A percentile compares a stretch with the other conserved stretches of the same genome.
phyloP scores from a whole-genome alignment of 2,797 vertebrate species.

The Alca torda region DNA sequence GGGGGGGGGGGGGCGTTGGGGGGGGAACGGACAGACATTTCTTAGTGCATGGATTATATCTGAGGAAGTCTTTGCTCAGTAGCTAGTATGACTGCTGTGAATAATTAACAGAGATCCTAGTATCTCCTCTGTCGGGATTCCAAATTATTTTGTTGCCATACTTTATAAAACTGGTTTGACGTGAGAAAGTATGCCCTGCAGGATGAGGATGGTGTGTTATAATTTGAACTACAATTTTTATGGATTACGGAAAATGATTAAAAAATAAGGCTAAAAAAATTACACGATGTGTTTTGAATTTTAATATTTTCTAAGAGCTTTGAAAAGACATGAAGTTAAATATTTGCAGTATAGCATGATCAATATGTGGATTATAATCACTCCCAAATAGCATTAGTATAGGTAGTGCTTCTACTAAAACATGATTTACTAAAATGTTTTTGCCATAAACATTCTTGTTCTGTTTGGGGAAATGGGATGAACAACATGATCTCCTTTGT shows the following conservation, averaged over 20 bases:
- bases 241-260: not conserved
- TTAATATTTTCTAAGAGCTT: not conserved
- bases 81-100: not conserved
- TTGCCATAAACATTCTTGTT: not conserved
- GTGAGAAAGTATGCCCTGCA: not conserved
- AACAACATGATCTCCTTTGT: not conserved
- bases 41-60: not conserved
- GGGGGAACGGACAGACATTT: not conserved
- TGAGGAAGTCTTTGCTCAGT: not conserved
- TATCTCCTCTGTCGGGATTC: not conserved
- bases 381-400: not conserved
- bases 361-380: not conserved
- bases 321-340: not conserved
- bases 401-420: not conserved
- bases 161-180: not conserved
- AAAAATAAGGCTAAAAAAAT: not conserved
- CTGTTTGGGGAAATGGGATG: not conserved
- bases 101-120: not conserved
- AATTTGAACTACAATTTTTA: not conserved
- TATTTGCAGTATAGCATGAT: not conserved
- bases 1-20: rapidly evolving
- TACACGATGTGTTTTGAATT: not conserved
- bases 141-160: not conserved
- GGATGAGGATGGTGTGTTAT: not conserved
- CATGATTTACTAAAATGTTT: not conserved